phyloP scores from a whole-genome alignment of 2,113 vertebrate species.

The Hucho hucho region DNA sequence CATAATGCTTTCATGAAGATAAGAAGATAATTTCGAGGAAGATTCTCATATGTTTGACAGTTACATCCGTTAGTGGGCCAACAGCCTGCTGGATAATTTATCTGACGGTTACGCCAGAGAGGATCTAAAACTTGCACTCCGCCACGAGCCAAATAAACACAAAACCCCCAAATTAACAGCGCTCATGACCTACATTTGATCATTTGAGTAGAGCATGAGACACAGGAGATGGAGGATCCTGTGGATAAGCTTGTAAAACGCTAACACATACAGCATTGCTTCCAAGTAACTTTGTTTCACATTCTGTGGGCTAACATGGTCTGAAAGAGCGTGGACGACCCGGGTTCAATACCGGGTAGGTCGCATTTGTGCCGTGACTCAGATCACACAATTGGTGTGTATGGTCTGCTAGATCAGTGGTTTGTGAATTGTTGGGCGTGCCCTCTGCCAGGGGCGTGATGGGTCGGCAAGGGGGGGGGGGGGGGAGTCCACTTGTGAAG shows the following conservation, averaged over 20 bases:
- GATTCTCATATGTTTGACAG: slow-evolving; percentile 20
- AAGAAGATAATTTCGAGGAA: slow-evolving; percentile 9
- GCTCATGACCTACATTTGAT: slow-evolving; percentile 65
- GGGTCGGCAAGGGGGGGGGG: no score
- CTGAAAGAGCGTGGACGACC: no score
- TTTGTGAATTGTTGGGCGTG: no score
- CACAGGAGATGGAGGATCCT: slow-evolving; percentile 62
- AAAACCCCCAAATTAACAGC: slow-evolving; percentile 32
- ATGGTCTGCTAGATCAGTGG: no score
- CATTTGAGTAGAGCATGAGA: slow-evolving; percentile 45
- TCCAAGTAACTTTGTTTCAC: no score
- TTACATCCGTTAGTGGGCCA: slow-evolving; percentile 24
- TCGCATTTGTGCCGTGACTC: no score
- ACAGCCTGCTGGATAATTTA: slow-evolving; percentile 8
- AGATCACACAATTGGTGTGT: background rate
- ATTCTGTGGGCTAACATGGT: no score
- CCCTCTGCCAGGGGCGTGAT: no score
- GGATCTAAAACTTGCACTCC: slow-evolving; percentile 43
- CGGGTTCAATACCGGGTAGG: no score
- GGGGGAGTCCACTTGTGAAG: no score
- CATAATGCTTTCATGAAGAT: background rate
- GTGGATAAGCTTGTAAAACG: slow-evolving; percentile 26
- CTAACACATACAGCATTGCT: no score
- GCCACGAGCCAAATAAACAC: background rate
- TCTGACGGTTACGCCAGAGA: slow-evolving; percentile 27